Evolutionary conservation across 2,113 vertebrate genomes (phyloP), one percentile per base, ranked within the genome.

Genomic region (Forbesichthys agassizii): DNA sequence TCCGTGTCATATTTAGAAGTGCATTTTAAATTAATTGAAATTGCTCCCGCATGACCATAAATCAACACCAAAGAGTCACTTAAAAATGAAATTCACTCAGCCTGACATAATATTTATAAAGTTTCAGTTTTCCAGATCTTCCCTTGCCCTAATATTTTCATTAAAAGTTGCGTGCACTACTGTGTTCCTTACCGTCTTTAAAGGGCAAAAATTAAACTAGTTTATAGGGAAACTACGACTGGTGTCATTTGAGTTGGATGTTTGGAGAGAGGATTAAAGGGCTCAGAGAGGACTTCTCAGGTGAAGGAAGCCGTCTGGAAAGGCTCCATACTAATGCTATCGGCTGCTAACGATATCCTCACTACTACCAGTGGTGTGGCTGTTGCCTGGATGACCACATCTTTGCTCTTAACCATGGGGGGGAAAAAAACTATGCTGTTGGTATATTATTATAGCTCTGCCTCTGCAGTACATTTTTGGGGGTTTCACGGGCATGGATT

Each of bases 211-310:
- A 52, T 12, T 0, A 52, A 52, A 11, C 10, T 10, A 52, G 3
- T 11, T 52, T 52, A 11, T 5, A 11, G 3, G 11, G 54, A 16
- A 18, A 18, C 18, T 6, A 56, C 4, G 9, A 14, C 1, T 52
- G 11, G 49, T 52, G 11, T 14, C 49, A 14, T 52, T 52, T 7
- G 49, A 52, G 11, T 55, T 61, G 46, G 9, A 51, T 5, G 13
- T 4, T 62, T 42, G 12, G 53, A 64, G 48, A 71, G 69, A 63
- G 69, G 60, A 71, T 18, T 42, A 42, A 75, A 57, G 36, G 65
- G 82, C 73, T 86, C 82, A 85, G 85, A 70, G 13, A 78, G 68
- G 72, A 84, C 78, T 70, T 62, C 7, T 54, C 70, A 48, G 33
- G 62, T 71, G 71, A 57, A 75, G 64, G 42, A 66, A 75, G 77